Conservation (phyloP, 2,113 vertebrate genomes). For the Sphyrna mokarran region DNA sequence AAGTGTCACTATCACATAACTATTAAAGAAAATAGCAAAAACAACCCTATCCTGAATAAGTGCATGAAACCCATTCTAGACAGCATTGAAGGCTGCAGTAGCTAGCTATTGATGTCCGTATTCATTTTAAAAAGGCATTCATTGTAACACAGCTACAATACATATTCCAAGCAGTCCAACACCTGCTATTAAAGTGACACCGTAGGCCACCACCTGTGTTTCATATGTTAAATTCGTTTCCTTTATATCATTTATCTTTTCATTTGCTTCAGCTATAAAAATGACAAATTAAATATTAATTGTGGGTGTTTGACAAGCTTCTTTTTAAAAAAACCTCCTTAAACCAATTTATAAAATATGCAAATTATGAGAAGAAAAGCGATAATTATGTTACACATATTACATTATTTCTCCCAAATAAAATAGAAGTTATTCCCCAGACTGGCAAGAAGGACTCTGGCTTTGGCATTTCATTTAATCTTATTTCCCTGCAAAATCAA, state of each 20-base stretch:
- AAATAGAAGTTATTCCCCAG: constrained; percentile 20
- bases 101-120: neutral
- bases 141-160: neutral
- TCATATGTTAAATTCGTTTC: neutral
- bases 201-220: neutral
- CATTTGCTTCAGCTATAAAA: constrained; percentile 25
- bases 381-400: neutral
- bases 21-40: neutral
- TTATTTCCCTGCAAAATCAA: constrained; percentile 37
- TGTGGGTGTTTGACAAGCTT: neutral
- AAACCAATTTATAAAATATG: neutral
- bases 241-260: neutral
- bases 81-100: neutral
- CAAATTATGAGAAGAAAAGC: neutral
- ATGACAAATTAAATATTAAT: constrained; percentile 18
- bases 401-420: neutral
- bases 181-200: neutral
- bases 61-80: neutral
- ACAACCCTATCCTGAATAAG: neutral
- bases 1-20: constrained; percentile 20
- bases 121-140: neutral
- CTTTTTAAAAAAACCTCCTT: neutral
- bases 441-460: neutral
- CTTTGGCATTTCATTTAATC: constrained; percentile 25
- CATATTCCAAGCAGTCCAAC: neutral